Base-by-base conservation (phyloP, 2,888 invertebrate genomes). In the Hirtodrosophila trivittata region DNA sequence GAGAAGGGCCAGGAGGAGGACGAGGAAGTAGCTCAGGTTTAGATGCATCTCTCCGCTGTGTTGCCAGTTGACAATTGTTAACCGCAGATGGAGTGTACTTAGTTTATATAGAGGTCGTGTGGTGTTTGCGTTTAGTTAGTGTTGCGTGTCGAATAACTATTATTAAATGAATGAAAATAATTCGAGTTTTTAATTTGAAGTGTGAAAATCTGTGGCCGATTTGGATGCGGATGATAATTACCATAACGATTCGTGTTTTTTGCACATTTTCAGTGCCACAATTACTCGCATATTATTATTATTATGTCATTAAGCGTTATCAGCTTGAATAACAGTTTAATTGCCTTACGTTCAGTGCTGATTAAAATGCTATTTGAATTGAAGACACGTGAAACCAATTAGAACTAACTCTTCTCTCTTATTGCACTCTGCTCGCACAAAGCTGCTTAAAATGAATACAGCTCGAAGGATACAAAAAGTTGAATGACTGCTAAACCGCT, bases 61-160 rank as follows among this genome's bases (percentile, higher is more conserved):
- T 16, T 18, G 14, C 13, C 37, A 45, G 25, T 30, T 10, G 35
- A 12, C 18, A 37, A 70, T 5, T 73, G 74, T 39, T 39, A 10
- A 8, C 0, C 13, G 5, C 32, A 12, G 12, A 0, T 1, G 0
- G 18, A 10, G n/a, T 9, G 3, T 0, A 0, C 0, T 7, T 5
- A 9, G 16, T 14, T 46, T 70, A 37, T 73, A 70, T 63, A 45
- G 12, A 6, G 1, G 6, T 42, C 9, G 9, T 9, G 3, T 42
- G 25, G 8, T 6, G 8, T 21, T 38, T n/a, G 16, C 39, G 9
- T 12, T 12, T 50, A 52, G 12, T 35, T 46, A 26, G 28, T 26
- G 42, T 67, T 54, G 68, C 74, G 45, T 74, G 64, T 52, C 69
- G 13, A 74, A 58, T 73, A 28, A 39, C 28, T 55, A 55, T 37